phyloP scores from a whole-genome alignment of 2,888 invertebrate species.

The Sabatieria punctata region DNA sequence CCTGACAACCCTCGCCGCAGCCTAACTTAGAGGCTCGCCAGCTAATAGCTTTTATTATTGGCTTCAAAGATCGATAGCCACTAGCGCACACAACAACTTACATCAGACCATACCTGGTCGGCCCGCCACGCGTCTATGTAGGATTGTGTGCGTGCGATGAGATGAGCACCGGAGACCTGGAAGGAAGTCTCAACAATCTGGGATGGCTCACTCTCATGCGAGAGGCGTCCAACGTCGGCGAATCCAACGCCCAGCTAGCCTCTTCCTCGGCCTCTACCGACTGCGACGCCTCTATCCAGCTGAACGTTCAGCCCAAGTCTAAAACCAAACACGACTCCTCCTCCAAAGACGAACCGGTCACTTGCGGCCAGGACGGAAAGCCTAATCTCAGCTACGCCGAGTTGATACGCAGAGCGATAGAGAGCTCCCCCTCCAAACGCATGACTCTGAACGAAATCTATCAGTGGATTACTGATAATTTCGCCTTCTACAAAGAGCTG shows the following conservation, averaged over 20 bases:
- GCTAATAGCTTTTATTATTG: too few species aligned
- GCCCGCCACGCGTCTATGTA: too few species aligned
- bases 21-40: too few species aligned
- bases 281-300: too few species aligned
- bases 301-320: too few species aligned
- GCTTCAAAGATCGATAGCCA: too few species aligned
- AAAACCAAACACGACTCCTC: too few species aligned
- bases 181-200: neutral
- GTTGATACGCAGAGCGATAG: conserved; percentile 50
- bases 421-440: conserved; percentile 48
- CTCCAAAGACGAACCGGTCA: neutral
- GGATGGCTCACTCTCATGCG: neutral
- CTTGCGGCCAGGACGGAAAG: conserved; percentile 28
- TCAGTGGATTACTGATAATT: conserved; percentile 52
- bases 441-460: conserved; percentile 58
- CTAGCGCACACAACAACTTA: too few species aligned
- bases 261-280: neutral
- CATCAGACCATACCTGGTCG: too few species aligned
- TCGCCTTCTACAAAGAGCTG: conserved; percentile 52
- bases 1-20: too few species aligned
- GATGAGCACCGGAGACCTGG: neutral
- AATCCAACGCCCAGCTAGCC: neutral
- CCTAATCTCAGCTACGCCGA: conserved; percentile 49
- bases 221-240: neutral
- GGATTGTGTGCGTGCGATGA: too few species aligned